Evolutionary conservation across 2,113 vertebrate genomes (phyloP), one percentile per base, ranked within the genome.

Genomic region (Polypterus bichir): DNA sequence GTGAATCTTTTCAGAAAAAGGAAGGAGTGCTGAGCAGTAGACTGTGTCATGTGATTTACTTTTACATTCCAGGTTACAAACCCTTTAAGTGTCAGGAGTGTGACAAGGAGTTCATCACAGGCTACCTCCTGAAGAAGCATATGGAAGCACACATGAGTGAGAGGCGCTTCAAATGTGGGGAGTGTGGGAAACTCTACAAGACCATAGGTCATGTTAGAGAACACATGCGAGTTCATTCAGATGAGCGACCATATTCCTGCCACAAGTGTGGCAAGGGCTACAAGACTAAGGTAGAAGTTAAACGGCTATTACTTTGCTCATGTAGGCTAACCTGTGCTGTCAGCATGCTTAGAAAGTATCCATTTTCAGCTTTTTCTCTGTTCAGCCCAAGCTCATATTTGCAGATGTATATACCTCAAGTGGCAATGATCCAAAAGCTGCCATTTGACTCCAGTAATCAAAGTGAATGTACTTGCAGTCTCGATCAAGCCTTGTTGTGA

Each of bases 101-200:
- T 58, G 88, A 91, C 64, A 97, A 97, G 64, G 90, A 94, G 74
- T 98, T 98, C 76, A 84, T 91, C 3, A 98, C 94, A 54, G 92
- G 91, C 67, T 97, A 97, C 73, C 70, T 97, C 74, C 84, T 99
- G 56, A 95, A 91, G 73, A 98, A 98, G 76, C 96, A 99, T 72
- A 91, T 92, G 82, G 93, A 97, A 54, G 86, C 87, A 2, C 95
- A 99, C 0, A 83, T 93, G 60, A 91, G 86, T 0, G 92, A 98
- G 74, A 84, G 96, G 66, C 85, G 93, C 4, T 99, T 92, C 77
- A 93, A 95, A 72, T 99, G 96, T 0, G 95, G 93, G 1, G 95
- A 99, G 73, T 99, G 96, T 0, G 95, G 96, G 55, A 99, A 99
- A 65, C 85, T 97, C 48, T 99, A 97, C 75, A 97, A 97, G 83